Conservation (phyloP, 1,140 invertebrate genomes). For the Drosophila teissieri region DNA sequence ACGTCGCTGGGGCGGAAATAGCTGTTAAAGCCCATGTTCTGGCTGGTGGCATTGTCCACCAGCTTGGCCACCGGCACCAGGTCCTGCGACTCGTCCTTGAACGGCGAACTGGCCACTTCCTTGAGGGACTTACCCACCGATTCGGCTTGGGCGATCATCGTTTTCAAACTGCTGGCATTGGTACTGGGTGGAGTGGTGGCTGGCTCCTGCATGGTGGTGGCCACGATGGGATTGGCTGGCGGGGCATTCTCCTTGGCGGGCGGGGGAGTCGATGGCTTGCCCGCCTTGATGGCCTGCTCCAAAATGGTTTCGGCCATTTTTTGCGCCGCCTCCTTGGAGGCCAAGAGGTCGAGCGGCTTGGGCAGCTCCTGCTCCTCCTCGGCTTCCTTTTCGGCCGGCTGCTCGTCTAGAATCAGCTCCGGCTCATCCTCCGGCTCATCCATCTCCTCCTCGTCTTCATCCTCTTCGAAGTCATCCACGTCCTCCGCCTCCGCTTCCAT, state of each 20-base stretch:
- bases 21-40: slow-evolving; percentile 87
- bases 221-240: background rate
- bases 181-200: background rate
- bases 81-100: slow-evolving; percentile 86
- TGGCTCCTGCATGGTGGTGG: slow-evolving; percentile 18
- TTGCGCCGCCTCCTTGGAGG: slow-evolving; percentile 77
- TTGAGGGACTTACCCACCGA: slow-evolving; percentile 79
- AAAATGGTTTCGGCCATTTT: slow-evolving; percentile 86
- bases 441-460: slow-evolving; percentile 41
- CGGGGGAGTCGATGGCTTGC: slow-evolving; percentile 38
- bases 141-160: slow-evolving; percentile 79
- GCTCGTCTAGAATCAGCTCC: slow-evolving; percentile 10
- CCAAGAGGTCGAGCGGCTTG: slow-evolving; percentile 11
- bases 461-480: slow-evolving; percentile 89
- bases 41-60: slow-evolving; percentile 91
- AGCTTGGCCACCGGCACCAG: slow-evolving; percentile 91
- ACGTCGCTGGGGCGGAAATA: slow-evolving; percentile 86
- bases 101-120: slow-evolving; percentile 80
- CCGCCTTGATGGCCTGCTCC: slow-evolving; percentile 86
- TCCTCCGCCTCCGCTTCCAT: slow-evolving; percentile 85
- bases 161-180: slow-evolving; percentile 55
- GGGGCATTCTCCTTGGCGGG: background rate
- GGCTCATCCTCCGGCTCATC: slow-evolving; percentile 34
- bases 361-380: slow-evolving; percentile 16
- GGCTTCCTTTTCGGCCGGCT: slow-evolving; percentile 1